phyloP scores from a whole-genome alignment of 1,140 invertebrate species.

The Araneus ventricosus region DNA sequence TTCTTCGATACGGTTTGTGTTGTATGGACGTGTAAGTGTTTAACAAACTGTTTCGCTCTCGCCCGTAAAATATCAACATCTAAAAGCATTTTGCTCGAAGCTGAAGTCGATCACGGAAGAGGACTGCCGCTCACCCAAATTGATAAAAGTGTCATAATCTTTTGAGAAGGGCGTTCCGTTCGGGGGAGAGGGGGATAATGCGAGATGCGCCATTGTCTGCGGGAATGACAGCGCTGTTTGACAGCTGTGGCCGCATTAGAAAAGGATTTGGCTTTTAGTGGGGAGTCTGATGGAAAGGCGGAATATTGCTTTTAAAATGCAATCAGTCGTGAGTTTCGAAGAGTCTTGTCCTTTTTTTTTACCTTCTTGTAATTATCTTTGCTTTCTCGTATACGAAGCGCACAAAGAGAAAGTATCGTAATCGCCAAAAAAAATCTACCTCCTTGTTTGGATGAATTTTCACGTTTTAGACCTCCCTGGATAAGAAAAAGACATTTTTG shows the following conservation, averaged over 20 bases:
- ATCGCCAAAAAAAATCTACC: no score
- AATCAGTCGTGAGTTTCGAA: not conserved
- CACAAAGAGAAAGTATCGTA: no score
- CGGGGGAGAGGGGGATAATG: not conserved
- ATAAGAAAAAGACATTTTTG: no score
- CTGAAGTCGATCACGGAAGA: not conserved
- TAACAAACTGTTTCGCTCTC: not conserved
- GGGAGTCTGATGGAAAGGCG: not conserved
- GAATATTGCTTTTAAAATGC: slow-evolving; percentile 16
- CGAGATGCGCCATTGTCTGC: not conserved
- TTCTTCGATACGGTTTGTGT: not conserved
- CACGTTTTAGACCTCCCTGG: no score
- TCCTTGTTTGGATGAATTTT: no score
- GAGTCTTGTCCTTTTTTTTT: not conserved
- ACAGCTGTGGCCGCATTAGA: slow-evolving; percentile 28
- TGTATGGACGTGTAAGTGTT: not conserved
- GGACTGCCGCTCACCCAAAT: not conserved
- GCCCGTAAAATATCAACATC: not conserved
- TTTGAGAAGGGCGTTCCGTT: slow-evolving; percentile 10
- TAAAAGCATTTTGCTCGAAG: not conserved
- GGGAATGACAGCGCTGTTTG: not conserved
- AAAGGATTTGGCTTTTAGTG: slow-evolving; percentile 26
- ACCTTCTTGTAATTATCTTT: no score
- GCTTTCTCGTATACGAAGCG: no score
- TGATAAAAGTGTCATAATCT: slow-evolving; percentile 40